phyloP scores from a whole-genome alignment of 30 jellyfish, hydroid and myxozoan genomes.

The Mastigias papua region DNA sequence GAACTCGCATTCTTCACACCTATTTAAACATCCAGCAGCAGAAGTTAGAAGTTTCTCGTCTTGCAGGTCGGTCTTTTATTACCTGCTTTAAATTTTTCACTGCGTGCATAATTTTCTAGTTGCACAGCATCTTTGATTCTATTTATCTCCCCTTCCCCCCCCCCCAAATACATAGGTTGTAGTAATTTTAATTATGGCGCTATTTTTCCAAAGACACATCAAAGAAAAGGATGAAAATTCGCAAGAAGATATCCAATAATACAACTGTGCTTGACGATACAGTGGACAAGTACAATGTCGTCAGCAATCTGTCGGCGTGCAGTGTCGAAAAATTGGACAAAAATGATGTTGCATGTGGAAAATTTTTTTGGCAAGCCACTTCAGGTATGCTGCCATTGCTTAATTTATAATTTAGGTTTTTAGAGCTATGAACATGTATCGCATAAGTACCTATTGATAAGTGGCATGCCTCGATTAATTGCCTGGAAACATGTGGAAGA shows the following conservation, averaged over 20 bases:
- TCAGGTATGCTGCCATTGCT: not conserved
- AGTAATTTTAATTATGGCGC: not conserved
- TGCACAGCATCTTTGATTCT: too few species aligned
- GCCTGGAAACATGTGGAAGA: too few species aligned
- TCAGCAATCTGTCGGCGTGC: not conserved
- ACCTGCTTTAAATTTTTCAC: not conserved
- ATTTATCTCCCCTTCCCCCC: too few species aligned
- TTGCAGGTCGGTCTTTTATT: not conserved
- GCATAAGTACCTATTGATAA: not conserved
- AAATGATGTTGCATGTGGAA: not conserved
- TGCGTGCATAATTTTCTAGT: too few species aligned
- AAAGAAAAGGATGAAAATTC: not conserved
- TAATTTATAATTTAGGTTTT: not conserved
- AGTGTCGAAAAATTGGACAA: not conserved
- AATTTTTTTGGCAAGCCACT: not conserved
- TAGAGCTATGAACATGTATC: not conserved
- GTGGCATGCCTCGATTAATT: not conserved
- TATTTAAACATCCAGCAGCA: conserved; percentile 40
- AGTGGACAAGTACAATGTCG: not conserved
- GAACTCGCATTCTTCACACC: conserved; percentile 34
- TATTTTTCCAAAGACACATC: not conserved
- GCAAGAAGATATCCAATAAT: not conserved
- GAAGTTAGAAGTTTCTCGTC: conserved; percentile 13
- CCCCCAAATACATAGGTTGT: too few species aligned
- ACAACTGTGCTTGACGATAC: not conserved